A percentile compares a stretch with the other conserved stretches of the same genome.
Evolutionary conservation across 1,140 invertebrate species (phyloP).

Genomic region (Cotesia vestalis): DNA sequence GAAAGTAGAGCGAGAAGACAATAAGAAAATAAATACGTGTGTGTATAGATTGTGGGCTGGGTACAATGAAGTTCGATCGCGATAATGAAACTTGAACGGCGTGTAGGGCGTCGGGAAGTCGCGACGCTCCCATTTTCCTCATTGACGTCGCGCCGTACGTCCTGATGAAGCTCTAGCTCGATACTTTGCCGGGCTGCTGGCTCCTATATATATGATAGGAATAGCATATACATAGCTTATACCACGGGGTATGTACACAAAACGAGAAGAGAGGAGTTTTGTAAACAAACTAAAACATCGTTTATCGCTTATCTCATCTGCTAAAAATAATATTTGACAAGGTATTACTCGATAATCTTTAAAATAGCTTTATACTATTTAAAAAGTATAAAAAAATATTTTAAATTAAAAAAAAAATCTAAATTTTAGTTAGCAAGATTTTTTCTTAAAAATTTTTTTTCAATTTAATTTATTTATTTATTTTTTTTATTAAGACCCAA

Average conservation of each 20-base stretch:
- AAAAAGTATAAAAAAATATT: no score
- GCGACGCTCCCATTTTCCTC: constrained; percentile 38
- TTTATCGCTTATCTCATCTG: background rate
- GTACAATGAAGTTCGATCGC: constrained; percentile 8
- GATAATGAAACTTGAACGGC: constrained; percentile 19
- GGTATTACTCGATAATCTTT: background rate
- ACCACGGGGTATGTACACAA: background rate
- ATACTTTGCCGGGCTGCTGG: constrained; percentile 19
- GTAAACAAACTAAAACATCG: constrained; percentile 11
- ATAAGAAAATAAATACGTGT: no score
- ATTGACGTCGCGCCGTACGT: constrained; percentile 31
- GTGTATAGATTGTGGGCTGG: no score
- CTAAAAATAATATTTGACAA: background rate
- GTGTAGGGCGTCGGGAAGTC: constrained; percentile 37
- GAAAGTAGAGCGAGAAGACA: no score
- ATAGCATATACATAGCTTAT: no score
- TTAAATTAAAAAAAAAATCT: no score
- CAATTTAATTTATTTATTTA: no score
- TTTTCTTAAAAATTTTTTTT: no score
- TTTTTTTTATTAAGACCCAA: no score
- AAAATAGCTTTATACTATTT: background rate
- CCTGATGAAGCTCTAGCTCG: constrained; percentile 23
- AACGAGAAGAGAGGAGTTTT: no score
- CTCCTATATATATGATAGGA: background rate
- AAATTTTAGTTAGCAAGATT: no score